These are phyloP conservation scores for Drosophila suzukii DNA, from an alignment of 1,140 invertebrate species.

Conservation along the genomic window DNA sequence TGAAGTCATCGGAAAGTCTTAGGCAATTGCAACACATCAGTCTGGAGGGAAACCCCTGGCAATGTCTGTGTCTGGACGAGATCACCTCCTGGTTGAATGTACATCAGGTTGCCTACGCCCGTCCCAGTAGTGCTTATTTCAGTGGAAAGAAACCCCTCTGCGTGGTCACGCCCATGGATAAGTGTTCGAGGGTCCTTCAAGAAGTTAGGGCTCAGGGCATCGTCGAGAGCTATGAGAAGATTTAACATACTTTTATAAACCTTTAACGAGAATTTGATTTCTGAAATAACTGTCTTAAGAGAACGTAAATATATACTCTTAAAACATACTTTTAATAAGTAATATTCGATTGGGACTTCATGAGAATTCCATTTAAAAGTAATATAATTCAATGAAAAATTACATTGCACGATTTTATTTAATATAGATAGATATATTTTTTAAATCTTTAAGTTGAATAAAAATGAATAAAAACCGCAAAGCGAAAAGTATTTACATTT, in stretches of 20 bases:
- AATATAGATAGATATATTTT: no score
- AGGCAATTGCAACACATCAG: constrained; percentile 50
- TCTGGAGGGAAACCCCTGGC: constrained; percentile 81
- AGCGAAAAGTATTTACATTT: no score
- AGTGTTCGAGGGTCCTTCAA: constrained; percentile 57
- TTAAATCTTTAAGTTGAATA: no score
- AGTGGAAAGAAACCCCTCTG: constrained; percentile 70
- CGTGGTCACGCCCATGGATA: constrained; percentile 64
- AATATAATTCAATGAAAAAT: no score
- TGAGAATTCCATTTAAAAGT: no score
- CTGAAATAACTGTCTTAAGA: no score
- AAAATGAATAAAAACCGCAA: no score
- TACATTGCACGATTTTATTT: no score
- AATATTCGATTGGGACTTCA: no score
- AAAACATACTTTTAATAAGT: no score
- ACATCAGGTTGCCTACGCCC: constrained; percentile 52
- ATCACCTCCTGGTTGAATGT: constrained; percentile 59
- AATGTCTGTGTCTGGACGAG: constrained; percentile 74
- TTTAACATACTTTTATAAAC: constrained; percentile 13
- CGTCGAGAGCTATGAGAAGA: constrained; percentile 61
- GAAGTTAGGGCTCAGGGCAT: constrained; percentile 55
- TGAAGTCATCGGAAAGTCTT: constrained; percentile 24
- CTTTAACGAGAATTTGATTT: background rate
- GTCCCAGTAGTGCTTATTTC: constrained; percentile 59
- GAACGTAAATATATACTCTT: background rate